These are phyloP conservation scores for Hypomesus transpacificus DNA, from an alignment of 2,113 vertebrate species.

Conservation along the genomic window DNA sequence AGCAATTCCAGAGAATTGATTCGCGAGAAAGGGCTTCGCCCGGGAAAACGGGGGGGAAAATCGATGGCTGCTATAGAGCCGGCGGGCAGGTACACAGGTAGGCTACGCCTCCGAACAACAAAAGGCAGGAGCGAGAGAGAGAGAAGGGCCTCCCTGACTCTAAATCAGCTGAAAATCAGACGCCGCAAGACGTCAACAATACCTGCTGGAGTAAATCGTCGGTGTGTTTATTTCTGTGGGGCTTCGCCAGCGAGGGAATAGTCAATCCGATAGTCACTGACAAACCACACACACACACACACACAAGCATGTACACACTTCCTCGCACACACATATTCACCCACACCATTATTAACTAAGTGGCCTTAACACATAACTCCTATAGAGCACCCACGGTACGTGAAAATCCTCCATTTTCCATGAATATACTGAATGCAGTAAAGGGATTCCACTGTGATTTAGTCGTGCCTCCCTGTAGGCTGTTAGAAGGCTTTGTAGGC, in stretches of 20 bases:
- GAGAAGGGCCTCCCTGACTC: slow-evolving; percentile 28
- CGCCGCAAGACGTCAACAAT: slow-evolving; percentile 28
- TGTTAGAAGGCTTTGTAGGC: no score
- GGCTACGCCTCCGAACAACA: slow-evolving; percentile 36
- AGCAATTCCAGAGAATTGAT: slow-evolving; percentile 50
- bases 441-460: no score
- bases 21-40: slow-evolving; percentile 24
- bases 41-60: slow-evolving; percentile 37
- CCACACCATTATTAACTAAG: background rate
- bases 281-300: background rate
- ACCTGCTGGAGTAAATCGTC: slow-evolving; percentile 38
- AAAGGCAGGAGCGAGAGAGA: slow-evolving; percentile 28
- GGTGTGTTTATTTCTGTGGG: slow-evolving; percentile 39
- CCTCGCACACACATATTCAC: background rate
- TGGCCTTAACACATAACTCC: background rate
- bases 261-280: background rate
- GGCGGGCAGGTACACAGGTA: slow-evolving; percentile 33
- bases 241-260: slow-evolving; percentile 1
- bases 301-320: background rate
- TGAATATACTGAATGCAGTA: no score
- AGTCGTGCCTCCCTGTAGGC: no score
- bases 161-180: slow-evolving; percentile 36
- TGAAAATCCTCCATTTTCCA: no score
- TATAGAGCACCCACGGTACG: background rate
- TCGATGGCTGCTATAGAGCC: slow-evolving; percentile 30